Base-by-base conservation (phyloP, 2,888 invertebrate species). In the Drosophila siamana region DNA sequence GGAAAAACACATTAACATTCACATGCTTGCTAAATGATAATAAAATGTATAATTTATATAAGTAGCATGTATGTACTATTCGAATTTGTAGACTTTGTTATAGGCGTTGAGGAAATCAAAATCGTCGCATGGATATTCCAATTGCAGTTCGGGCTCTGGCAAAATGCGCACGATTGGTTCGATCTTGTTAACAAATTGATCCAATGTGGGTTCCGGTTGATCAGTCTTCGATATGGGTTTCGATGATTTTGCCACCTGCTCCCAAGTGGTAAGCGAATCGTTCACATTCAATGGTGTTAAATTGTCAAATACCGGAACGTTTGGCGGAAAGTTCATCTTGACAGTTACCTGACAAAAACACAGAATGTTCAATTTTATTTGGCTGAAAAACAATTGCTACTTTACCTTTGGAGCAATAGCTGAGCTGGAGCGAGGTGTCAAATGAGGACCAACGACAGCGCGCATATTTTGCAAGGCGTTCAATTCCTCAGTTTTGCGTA, bases 271-370 rank as follows among this genome's bases (percentile, higher is more conserved):
- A 24, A 85, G 33, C 0, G 85, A 83, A 44, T 91, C 91, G 43
- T 91, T 90, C 0, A 91, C 90, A 69, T 90, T 90, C 2, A 89
- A 74, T 15, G 90, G 73, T 36, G 89, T 74, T 22, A 92, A 77
- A 68, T 91, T 80, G 19, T 75, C 88, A 57, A 86, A 91, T 2
- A 91, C 69, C 4, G 65, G 30, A 13, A 68, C 61, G 51, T 74
- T 69, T 11, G 78, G 75, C 2, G 75, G 68, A 59, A 91, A 90
- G 66, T 91, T 91, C 26, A 91, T 71, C 65, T 87, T 90, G 28
- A 88, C 83, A n/a, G 86, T 86, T 48, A 89, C 56, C 91, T 91
- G 15, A 7, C 9, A 11, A 41, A 11, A 9, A 2, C 19, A 38
- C 41, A 30, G n/a, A n/a, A 22, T 4, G 50, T 28, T 7, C 13